phyloP scores from a whole-genome alignment of 2,113 vertebrate species.

The Polypterus bichir region DNA sequence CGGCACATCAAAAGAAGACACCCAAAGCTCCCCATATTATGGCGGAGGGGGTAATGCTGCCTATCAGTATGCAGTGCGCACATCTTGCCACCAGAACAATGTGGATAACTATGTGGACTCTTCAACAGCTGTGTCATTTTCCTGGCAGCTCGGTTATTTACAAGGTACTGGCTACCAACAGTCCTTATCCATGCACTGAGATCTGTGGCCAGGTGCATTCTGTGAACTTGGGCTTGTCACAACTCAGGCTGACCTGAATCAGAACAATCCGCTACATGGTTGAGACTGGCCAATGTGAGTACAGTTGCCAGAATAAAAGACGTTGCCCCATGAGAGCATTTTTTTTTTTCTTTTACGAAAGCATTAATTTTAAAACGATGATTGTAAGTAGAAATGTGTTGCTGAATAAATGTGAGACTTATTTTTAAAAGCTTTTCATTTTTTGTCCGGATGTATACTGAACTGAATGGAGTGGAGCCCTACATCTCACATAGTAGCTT shows the following conservation, averaged over 20 bases:
- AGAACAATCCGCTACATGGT: not conserved
- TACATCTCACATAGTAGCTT: too few species aligned
- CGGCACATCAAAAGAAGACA: constrained; percentile 18
- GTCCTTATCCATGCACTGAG: constrained; percentile 33
- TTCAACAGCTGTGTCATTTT: not conserved
- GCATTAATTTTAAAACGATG: not conserved
- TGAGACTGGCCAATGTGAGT: not conserved
- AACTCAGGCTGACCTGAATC: not conserved
- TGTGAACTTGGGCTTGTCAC: too few species aligned
- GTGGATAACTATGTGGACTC: constrained; percentile 22
- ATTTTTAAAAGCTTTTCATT: too few species aligned
- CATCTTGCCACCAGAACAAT: constrained; percentile 27
- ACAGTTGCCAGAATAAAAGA: not conserved
- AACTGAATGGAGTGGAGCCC: too few species aligned
- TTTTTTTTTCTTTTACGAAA: not conserved
- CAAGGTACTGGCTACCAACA: constrained; percentile 40
- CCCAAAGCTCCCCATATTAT: constrained; percentile 3
- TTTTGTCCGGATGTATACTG: too few species aligned
- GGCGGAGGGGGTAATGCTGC: constrained; percentile 10
- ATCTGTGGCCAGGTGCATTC: not conserved
- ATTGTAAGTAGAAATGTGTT: too few species aligned
- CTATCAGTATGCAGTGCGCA: constrained; percentile 19
- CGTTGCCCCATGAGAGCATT: not conserved
- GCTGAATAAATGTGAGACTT: too few species aligned
- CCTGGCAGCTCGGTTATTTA: constrained; percentile 42